A percentile compares a stretch with the other conserved stretches of the same genome.
These are phyloP conservation scores for Pterostichus niger DNA, from an alignment of 2,888 invertebrate genomes.

Conservation along the genomic window DNA sequence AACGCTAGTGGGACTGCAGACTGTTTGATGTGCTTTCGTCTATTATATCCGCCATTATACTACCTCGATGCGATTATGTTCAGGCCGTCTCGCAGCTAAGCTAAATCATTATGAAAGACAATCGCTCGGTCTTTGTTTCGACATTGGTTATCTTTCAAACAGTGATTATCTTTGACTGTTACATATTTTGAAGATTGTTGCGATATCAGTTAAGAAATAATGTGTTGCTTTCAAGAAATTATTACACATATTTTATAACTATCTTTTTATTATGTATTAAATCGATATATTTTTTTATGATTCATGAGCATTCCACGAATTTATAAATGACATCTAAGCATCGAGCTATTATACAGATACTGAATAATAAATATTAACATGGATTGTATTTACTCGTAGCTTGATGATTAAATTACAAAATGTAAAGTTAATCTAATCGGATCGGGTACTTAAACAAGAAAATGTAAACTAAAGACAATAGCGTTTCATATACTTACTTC, in stretches of 20 bases:
- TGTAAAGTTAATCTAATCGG: no score
- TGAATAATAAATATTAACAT: no score
- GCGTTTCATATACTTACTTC: no score
- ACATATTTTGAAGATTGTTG: constrained; percentile 37
- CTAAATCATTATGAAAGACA: constrained; percentile 46
- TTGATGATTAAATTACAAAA: no score
- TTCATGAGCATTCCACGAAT: no score
- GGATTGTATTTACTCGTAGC: no score
- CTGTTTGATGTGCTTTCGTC: constrained; percentile 45
- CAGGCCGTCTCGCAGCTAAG: constrained; percentile 1
- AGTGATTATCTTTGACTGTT: constrained; percentile 19
- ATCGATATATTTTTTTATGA: no score
- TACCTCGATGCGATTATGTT: constrained; percentile 42
- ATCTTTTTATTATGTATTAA: no score
- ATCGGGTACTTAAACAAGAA: no score
- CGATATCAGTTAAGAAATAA: constrained; percentile 12
- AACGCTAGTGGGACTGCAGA: constrained; percentile 2
- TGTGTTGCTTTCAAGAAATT: constrained; percentile 16
- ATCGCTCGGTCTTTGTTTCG: constrained; percentile 31
- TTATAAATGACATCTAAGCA: no score
- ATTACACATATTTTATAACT: not conserved
- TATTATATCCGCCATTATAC: constrained; percentile 44
- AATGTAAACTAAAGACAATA: no score
- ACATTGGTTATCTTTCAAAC: constrained; percentile 36
- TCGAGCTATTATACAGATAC: no score